phyloP scores from a whole-genome alignment of 1,140 invertebrate species.

The Hyles euphorbiae region DNA sequence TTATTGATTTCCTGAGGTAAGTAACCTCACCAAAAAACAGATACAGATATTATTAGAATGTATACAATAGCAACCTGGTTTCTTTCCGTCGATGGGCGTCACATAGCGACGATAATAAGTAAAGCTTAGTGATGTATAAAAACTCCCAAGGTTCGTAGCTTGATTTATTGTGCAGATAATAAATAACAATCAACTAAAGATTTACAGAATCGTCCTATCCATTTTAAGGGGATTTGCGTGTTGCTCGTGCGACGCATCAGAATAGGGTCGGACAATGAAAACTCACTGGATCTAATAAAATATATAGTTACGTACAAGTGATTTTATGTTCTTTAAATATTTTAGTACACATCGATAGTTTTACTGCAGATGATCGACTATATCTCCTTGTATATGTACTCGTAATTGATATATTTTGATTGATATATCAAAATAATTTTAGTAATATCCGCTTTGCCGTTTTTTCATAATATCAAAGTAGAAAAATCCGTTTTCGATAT shows the following conservation, averaged over 20 bases:
- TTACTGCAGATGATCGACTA: too few relatives aligned
- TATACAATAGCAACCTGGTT: too few relatives aligned
- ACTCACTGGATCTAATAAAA: not conserved
- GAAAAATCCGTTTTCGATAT: too few relatives aligned
- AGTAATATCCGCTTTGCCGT: too few relatives aligned
- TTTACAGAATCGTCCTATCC: conserved; percentile 61
- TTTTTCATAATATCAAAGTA: too few relatives aligned
- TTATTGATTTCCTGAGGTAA: conserved; percentile 74
- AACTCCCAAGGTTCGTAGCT: conserved; percentile 34
- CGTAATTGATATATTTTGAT: too few relatives aligned
- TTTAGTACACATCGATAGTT: too few relatives aligned
- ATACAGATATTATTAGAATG: too few relatives aligned
- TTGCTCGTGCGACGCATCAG: conserved; percentile 52
- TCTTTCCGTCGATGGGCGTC: not conserved
- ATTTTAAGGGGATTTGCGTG: conserved; percentile 65
- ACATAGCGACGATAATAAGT: not conserved
- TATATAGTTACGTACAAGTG: not conserved
- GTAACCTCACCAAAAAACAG: conserved; percentile 24
- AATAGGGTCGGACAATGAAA: conserved; percentile 36
- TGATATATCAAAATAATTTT: too few relatives aligned
- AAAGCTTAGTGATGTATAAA: not conserved
- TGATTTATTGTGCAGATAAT: conserved; percentile 62
- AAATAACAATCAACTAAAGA: conserved; percentile 68
- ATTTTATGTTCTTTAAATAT: too few relatives aligned
- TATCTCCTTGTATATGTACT: too few relatives aligned